Conservation (phyloP, 2,888 invertebrate species). For the Leucozona laternaria region DNA sequence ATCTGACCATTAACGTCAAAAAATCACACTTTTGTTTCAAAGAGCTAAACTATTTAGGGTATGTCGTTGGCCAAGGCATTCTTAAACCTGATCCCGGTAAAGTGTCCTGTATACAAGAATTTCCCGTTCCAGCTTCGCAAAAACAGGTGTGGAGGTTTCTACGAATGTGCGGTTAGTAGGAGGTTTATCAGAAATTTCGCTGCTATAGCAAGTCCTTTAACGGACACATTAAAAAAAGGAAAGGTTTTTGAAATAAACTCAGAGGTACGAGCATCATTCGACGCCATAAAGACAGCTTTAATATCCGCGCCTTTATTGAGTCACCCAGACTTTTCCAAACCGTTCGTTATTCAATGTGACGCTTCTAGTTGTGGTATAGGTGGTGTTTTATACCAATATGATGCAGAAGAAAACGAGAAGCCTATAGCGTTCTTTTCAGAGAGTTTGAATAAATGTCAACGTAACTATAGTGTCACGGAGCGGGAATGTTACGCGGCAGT, state of each 20-base stretch:
- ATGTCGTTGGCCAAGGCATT: constrained; percentile 57
- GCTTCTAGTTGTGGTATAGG: background rate
- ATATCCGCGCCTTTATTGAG: background rate
- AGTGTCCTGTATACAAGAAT: constrained; percentile 37
- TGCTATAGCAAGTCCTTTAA: constrained; percentile 2
- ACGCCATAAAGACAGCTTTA: background rate
- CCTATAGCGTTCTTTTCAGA: constrained; percentile 3
- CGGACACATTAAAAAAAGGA: background rate
- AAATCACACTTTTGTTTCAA: constrained; percentile 39
- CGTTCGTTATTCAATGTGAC: background rate
- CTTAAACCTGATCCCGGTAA: constrained; percentile 51
- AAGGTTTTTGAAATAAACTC: background rate
- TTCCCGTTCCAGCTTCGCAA: constrained; percentile 67
- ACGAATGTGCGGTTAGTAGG: constrained; percentile 75
- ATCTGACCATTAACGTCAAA: constrained; percentile 66
- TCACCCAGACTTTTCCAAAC: background rate
- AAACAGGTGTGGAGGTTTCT: constrained; percentile 73
- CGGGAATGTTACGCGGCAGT: constrained; percentile 12
- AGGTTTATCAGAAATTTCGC: constrained; percentile 71
- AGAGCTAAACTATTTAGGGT: constrained; percentile 62
- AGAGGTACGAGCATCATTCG: background rate
- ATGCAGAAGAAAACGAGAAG: background rate
- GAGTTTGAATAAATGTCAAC: background rate
- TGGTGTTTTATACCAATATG: background rate
- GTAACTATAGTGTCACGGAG: constrained; percentile 14